Percentiles rank a stretch among this genome's conserved stretches.
phyloP scores from a whole-genome alignment of 2,113 vertebrate species.

The Pseudorectes ferrugineus region DNA sequence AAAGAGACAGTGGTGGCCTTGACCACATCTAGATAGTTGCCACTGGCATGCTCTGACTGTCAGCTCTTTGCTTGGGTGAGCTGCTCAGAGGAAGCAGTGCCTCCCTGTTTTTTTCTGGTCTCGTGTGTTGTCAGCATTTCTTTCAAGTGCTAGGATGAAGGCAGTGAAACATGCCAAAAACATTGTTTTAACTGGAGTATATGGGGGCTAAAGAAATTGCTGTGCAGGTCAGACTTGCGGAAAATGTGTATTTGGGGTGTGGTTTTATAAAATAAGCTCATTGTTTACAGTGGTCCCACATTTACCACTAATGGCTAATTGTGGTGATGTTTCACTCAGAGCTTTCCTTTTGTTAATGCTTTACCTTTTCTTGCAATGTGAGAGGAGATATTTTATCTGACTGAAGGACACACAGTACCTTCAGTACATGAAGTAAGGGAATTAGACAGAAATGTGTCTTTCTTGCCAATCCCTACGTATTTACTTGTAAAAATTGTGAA shows the following conservation, averaged over 20 bases:
- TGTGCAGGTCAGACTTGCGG: not conserved
- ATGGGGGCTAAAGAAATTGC: not conserved
- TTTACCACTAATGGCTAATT: not conserved
- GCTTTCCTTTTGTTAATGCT: not conserved
- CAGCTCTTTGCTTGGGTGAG: not conserved
- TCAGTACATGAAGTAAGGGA: not conserved
- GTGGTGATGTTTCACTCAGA: not conserved
- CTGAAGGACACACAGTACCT: not conserved
- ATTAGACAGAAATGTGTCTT: not conserved
- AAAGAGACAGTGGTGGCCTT: not conserved
- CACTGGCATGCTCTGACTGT: not conserved
- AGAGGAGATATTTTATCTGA: not conserved
- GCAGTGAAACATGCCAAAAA: not conserved
- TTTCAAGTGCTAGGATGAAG: not conserved
- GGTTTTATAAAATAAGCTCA: not conserved
- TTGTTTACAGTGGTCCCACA: not conserved
- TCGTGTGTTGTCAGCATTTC: not conserved
- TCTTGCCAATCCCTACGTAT: not conserved
- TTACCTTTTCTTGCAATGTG: not conserved
- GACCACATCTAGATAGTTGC: not conserved
- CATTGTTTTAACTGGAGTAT: not conserved
- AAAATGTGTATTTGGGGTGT: not conserved
- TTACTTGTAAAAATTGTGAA: not conserved
- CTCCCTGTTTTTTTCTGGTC: not conserved
- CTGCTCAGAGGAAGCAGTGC: not conserved